phyloP scores from a whole-genome alignment of 92 coral and sea anemone genomes.

The Umimayanthus kanabou region DNA sequence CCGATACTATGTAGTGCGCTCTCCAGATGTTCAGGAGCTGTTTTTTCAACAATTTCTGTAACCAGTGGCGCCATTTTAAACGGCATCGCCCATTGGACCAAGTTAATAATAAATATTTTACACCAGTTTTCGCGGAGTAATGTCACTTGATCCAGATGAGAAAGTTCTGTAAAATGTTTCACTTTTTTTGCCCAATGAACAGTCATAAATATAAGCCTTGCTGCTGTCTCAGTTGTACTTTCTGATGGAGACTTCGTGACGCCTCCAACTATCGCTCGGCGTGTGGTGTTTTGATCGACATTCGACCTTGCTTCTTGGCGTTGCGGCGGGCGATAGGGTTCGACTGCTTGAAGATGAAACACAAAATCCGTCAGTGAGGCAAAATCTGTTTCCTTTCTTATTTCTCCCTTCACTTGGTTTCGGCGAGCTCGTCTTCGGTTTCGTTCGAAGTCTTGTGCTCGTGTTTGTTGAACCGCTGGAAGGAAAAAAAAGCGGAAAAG shows the following conservation, averaged over 20 bases:
- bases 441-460: conserved; percentile 78
- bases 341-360: conserved; percentile 88
- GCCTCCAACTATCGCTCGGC: conserved; percentile 30
- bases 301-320: conserved; percentile 58
- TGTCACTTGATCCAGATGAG: conserved; percentile 89
- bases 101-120: conserved; percentile 86
- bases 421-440: conserved; percentile 70
- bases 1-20: conserved; percentile 84
- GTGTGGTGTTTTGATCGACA: conserved; percentile 47
- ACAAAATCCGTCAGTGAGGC: conserved; percentile 84
- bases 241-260: conserved; percentile 53
- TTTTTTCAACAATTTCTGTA: conserved; percentile 74
- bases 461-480: conserved; percentile 84
- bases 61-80: conserved; percentile 87
- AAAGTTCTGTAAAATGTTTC: conserved; percentile 91
- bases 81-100: conserved; percentile 96
- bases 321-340: conserved; percentile 74
- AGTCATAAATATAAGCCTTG: conserved; percentile 91
- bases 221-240: conserved; percentile 83
- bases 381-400: conserved; percentile 78
- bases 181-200: conserved; percentile 97
- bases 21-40: conserved; percentile 79
- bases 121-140: conserved; percentile 91
- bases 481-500: conserved; percentile 19
- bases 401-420: conserved; percentile 70